Base-by-base conservation (phyloP, 2,113 vertebrate species). In the Bucco capensis region DNA sequence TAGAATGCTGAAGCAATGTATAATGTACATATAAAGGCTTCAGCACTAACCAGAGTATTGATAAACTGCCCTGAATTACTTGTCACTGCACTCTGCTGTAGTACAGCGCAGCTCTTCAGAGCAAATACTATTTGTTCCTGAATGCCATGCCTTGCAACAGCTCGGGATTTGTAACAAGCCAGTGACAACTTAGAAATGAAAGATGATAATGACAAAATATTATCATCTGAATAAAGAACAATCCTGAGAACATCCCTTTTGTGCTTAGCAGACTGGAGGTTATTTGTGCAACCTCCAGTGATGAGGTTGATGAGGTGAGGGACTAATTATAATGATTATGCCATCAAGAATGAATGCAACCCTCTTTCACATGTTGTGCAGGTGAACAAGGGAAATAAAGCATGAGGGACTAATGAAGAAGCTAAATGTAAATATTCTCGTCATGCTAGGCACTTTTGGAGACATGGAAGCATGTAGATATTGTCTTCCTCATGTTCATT, bases 311-410 rank as follows among this genome's bases (percentile, higher is more conserved):
- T 91, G 66, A 91, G 57, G 78, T 94, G 62, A 92, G 58, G 10
- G 11, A 56, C 21, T 94, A 86, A 91, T 95, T 91, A 75, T 40
- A 64, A 71, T 69, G 70, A 87, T 94, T 83, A 82, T 91, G 27
- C 19, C 91, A 85, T 79, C 85, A 92, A 69, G 49, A 87, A 50
- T 86, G 89, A 77, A 81, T 74, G 56, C 47, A 89, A 30, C 42
- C 4, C 19, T 83, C 37, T 82, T 49, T 53, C 58, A 64, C 76
- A 75, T 37, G 53, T 65, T 85, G 24, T 33, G 31, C 25, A 91
- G 85, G 40, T 22, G 42, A 75, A 80, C 5, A 78, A 66, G 46
- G 30, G 17, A 6, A 35, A 90, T 71, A 80, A 81, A 44, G 6
- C 21, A 5, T 31, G 33, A 85, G 10, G 4, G 16, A 40, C 33